Evolutionary conservation across 2,797 vertebrate genomes (phyloP).

Genomic region (Hemitrygon akajei): DNA sequence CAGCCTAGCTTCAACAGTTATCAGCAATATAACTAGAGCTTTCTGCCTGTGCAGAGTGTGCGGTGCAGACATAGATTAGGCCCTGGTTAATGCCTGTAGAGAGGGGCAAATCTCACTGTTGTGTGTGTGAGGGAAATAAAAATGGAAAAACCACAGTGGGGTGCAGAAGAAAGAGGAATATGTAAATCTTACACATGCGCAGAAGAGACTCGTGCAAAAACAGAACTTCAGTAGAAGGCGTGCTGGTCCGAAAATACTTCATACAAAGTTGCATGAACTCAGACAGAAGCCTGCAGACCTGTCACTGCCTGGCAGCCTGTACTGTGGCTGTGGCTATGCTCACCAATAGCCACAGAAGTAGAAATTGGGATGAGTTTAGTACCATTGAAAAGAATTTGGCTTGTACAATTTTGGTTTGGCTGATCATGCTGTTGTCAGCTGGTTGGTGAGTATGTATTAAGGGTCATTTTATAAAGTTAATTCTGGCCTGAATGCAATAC

Average conservation of each 20-base stretch:
- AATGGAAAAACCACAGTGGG: not conserved
- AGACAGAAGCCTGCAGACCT: not conserved
- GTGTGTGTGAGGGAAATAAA: not conserved
- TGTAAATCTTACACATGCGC: too few relatives aligned
- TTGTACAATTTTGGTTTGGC: slow-evolving; percentile 1
- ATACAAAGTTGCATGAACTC: not conserved
- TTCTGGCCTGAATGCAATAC: not conserved
- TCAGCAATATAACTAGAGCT: not conserved
- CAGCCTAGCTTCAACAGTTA: not conserved
- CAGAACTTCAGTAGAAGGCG: not conserved
- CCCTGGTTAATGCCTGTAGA: not conserved
- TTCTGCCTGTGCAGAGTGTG: not conserved
- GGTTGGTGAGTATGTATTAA: too few relatives aligned
- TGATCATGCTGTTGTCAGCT: not conserved
- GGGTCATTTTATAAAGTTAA: not conserved
- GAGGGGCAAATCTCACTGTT: not conserved
- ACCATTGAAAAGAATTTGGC: slow-evolving; percentile 4
- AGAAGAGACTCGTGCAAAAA: not conserved
- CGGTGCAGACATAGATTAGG: not conserved
- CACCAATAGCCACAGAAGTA: not conserved
- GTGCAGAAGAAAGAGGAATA: not conserved
- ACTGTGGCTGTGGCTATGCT: not conserved
- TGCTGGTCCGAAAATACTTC: not conserved
- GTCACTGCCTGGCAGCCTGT: not conserved
- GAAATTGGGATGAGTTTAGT: not conserved